Base-by-base conservation (phyloP, 2,113 vertebrate species). In the Sebastes schlegelii region DNA sequence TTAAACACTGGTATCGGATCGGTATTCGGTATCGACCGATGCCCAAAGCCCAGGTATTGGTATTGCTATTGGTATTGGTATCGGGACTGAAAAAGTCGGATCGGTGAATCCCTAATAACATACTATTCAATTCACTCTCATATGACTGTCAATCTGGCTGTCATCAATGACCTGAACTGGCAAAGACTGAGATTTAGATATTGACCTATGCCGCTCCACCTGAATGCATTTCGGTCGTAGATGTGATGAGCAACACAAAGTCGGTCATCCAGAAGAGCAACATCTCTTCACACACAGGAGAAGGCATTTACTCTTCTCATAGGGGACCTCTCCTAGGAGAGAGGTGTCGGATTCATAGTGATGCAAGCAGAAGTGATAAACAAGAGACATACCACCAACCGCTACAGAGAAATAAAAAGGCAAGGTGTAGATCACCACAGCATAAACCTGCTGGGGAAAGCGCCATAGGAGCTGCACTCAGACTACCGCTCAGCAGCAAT, bases 221-320 rank as follows among this genome's bases (percentile, higher is more conserved):
- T 60, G 57, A 82, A 69, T 74, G 72, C 43, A 66, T 80, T 69
- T 17, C 8, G 9, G 51, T 42, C 76, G 75, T 79, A 63, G 65
- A 80, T 85, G 66, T 84, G 74, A 89, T 82, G 48, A 82, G 65
- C n/a, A 80, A 66, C 82, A 77, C 51, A 62, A 61, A 86, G 72
- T 70, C 88, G 78, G 77, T 75, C 75, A 88, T 79, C 74, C 79
- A 90, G 67, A 86, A 81, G 79, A 79, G 14, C 63, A 70, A 21
- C 74, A 51, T 82, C 34, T 55, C 42, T 43, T 21, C 46, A 72
- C 67, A 60, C 61, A 63, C 54, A 79, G 45, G 63, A 82, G 79
- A 68, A 79, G 45, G 42, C 1, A 62, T 48, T 77, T 52, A 49
- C n/a, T 77, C 79, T 79, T 76, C 77, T 71, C 74, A 71, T 42